Evolutionary conservation across 2,113 vertebrate genomes (phyloP), one percentile per base, ranked within the genome.

Genomic region (Syngnathus typhle): DNA sequence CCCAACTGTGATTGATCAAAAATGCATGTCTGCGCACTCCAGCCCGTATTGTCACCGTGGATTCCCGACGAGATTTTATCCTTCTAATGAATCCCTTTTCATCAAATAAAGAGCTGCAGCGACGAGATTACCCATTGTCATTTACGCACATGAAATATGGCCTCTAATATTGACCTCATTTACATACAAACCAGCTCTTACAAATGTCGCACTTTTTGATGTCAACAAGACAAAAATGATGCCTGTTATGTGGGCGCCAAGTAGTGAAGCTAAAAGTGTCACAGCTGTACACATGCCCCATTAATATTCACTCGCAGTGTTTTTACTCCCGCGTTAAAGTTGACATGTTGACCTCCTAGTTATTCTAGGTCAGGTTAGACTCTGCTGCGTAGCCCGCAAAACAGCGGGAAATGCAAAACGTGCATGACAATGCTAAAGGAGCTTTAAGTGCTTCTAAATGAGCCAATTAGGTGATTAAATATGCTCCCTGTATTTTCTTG

Each of bases 41-140:
- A 51, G 52, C 62, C 27, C 1, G 37, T 19, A 32, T 41, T 65
- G 55, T 66, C 49, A 56, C 58, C 63, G 36, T 74, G 76, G 64
- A 78, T 73, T 67, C 7, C 64, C 55, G 54, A 73, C 62, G 32
- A 67, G 62, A 61, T 54, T 11, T 16, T 64, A 44, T 67, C n/a
- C 44, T 44, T 70, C 76, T n/a, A 23, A 64, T 60, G 0, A 56
- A 62, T 65, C 43, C n/a, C 27, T 68, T 73, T 60, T 60, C 23
- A 69, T 78, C 75, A 41, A 85, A 89, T 87, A 80, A 82, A 87
- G 70, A 47, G 44, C 15, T 65, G 18, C 23, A 38, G 16, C 49
- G 39, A 65, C 68, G 68, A 12, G 23, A 54, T 12, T 65, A 4
- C 2, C 23, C 75, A 65, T 74, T 7, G 0, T 77, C 46, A 39